Evolutionary conservation across 2,888 invertebrate genomes (phyloP).

Genomic region (Sarcophaga rosellei): DNA sequence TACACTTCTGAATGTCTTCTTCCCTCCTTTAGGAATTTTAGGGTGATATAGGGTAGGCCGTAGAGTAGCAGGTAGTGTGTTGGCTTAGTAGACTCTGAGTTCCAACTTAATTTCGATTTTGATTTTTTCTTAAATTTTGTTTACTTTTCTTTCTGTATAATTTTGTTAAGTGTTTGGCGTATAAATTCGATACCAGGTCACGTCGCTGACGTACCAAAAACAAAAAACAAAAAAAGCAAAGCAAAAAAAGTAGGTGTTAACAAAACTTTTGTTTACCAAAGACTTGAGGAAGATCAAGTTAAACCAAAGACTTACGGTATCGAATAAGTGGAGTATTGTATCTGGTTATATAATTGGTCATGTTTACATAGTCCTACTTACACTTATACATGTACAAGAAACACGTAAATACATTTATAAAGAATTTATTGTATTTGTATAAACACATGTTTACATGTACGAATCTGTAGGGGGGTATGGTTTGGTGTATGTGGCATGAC

Average conservation of each 20-base stretch:
- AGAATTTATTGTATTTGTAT: slow-evolving; percentile 5
- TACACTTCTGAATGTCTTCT: too few species aligned
- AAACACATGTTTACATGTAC: not conserved
- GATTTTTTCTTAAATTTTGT: not conserved
- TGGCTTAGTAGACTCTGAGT: too few species aligned
- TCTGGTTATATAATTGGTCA: slow-evolving; percentile 40
- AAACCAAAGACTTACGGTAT: too few species aligned
- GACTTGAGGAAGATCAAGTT: slow-evolving; percentile 6
- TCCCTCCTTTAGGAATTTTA: too few species aligned
- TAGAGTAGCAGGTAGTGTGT: too few species aligned
- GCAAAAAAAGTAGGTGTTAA: slow-evolving; percentile 43
- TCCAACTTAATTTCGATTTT: too few species aligned
- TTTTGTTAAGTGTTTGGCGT: slow-evolving; percentile 13
- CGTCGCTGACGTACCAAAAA: slow-evolving; percentile 27
- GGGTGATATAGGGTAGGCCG: too few species aligned
- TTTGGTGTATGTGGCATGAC: slow-evolving; percentile 30
- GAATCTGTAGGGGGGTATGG: not conserved
- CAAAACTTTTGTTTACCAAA: slow-evolving; percentile 45
- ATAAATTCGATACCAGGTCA: slow-evolving; percentile 24
- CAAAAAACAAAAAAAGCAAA: too few species aligned
- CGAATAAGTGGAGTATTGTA: not conserved
- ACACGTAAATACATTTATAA: not conserved
- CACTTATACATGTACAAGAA: not conserved
- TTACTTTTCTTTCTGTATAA: not conserved
- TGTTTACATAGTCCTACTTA: slow-evolving; percentile 40